Percentiles rank a stretch among this genome's conserved stretches.
Evolutionary conservation across 2,888 invertebrate genomes (phyloP).

Genomic region (Mesorhabditis belari): DNA sequence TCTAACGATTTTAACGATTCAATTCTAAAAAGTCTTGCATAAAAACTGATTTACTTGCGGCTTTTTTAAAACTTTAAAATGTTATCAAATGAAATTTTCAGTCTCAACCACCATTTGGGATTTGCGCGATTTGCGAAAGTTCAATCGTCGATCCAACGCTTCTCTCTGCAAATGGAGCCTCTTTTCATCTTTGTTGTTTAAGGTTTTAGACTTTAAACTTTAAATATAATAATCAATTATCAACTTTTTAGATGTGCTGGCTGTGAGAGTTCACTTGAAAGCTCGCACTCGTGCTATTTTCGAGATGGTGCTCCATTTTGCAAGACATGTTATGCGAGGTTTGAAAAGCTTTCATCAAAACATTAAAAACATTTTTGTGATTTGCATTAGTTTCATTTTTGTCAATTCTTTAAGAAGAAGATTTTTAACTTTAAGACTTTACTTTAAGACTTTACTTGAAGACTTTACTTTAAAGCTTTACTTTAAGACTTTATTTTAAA

Average conservation of each 20-base stretch:
- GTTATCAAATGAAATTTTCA: no score
- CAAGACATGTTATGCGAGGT: conserved; percentile 41
- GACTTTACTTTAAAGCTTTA: no score
- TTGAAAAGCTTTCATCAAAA: background rate
- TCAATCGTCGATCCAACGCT: conserved; percentile 16
- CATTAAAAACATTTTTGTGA: no score
- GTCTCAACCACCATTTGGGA: background rate
- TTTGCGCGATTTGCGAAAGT: conserved; percentile 12
- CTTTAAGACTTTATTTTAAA: no score
- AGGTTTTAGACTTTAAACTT: conserved; percentile 3
- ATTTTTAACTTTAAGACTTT: no score
- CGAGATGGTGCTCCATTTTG: conserved; percentile 35
- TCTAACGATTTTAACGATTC: no score
- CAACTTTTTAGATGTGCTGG: conserved; percentile 9
- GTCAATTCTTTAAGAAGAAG: no score
- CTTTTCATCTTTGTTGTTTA: conserved; percentile 7
- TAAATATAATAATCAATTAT: conserved; percentile 10
- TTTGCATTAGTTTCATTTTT: no score
- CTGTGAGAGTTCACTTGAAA: conserved; percentile 12
- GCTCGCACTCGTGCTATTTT: conserved; percentile 25
- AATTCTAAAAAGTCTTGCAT: no score
- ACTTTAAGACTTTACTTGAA: no score
- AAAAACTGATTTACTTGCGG: no score
- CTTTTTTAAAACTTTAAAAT: no score
- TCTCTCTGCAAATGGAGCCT: conserved; percentile 13